phyloP scores from a whole-genome alignment of 2,888 invertebrate genomes.

The Agriotes lineatus region DNA sequence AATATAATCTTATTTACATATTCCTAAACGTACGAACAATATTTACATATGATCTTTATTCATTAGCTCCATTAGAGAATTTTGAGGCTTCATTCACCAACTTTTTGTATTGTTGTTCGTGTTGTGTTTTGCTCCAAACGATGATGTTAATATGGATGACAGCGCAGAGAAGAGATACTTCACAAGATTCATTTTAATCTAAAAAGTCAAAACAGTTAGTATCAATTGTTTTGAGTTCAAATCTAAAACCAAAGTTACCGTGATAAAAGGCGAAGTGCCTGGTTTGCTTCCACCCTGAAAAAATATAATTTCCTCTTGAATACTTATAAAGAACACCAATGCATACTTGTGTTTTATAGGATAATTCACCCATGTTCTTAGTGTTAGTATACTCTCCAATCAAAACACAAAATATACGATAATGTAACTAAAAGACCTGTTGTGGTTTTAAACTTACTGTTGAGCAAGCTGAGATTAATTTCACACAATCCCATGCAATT shows the following conservation, averaged over 20 bases:
- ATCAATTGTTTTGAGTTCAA: background rate
- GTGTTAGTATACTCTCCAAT: no score
- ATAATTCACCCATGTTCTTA: no score
- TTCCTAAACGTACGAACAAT: no score
- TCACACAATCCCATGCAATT: no score
- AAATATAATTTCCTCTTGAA: no score
- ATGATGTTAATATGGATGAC: slow-evolving; percentile 59
- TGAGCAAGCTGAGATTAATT: no score
- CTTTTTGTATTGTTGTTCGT: background rate
- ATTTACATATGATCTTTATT: slow-evolving; percentile 9
- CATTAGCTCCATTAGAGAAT: background rate
- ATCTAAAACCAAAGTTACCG: background rate
- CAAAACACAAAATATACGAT: no score
- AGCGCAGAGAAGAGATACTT: slow-evolving; percentile 60
- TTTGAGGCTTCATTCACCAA: background rate
- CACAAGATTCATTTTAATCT: slow-evolving; percentile 58
- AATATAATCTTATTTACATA: slow-evolving; percentile 30
- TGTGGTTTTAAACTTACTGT: no score
- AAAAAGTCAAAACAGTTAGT: slow-evolving; percentile 30
- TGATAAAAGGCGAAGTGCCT: background rate
- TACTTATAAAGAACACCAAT: no score
- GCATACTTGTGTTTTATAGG: no score
- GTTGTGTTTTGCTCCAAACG: slow-evolving; percentile 50
- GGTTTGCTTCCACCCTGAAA: slow-evolving; percentile 18
- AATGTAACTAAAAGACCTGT: no score